Evolutionary conservation across 2,797 vertebrate species (phyloP).

Genomic region (Thaleichthys pacificus): DNA sequence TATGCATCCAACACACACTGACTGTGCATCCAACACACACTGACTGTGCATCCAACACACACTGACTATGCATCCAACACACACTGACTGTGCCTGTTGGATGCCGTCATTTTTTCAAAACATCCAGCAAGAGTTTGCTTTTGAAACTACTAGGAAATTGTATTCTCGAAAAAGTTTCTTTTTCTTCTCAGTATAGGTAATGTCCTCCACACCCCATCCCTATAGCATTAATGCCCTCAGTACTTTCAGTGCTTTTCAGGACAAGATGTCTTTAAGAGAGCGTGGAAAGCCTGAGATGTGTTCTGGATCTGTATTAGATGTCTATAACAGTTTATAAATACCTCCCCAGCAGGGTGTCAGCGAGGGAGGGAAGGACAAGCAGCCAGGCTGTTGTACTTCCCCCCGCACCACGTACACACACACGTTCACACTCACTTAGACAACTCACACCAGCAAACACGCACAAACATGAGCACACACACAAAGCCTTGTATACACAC

Average conservation of each 20-base stretch:
- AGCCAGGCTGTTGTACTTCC: slow-evolving; percentile 23
- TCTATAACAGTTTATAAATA: slow-evolving; percentile 70
- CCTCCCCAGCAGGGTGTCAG: slow-evolving; percentile 47
- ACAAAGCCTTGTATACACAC: background rate
- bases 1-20: too few relatives aligned
- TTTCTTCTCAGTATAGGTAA: too few relatives aligned
- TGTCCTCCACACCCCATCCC: too few relatives aligned
- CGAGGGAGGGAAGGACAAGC: slow-evolving; percentile 22
- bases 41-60: too few relatives aligned
- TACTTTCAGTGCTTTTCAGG: slow-evolving; percentile 20
- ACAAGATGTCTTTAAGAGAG: slow-evolving; percentile 47
- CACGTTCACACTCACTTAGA: background rate
- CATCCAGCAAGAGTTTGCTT: background rate
- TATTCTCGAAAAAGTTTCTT: too few relatives aligned
- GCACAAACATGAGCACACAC: slow-evolving; percentile 18
- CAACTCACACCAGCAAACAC: background rate
- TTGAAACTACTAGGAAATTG: too few relatives aligned
- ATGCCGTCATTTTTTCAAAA: background rate
- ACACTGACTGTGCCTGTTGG: too few relatives aligned
- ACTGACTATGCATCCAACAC: too few relatives aligned
- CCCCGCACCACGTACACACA: background rate
- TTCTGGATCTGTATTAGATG: slow-evolving; percentile 63
- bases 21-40: too few relatives aligned
- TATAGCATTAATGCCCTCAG: too few relatives aligned
- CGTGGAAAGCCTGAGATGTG: slow-evolving; percentile 42